Percentiles rank a stretch among this genome's conserved stretches.
phyloP scores from a whole-genome alignment of 2,888 invertebrate genomes.

The Rotaria magnacalcarata region DNA sequence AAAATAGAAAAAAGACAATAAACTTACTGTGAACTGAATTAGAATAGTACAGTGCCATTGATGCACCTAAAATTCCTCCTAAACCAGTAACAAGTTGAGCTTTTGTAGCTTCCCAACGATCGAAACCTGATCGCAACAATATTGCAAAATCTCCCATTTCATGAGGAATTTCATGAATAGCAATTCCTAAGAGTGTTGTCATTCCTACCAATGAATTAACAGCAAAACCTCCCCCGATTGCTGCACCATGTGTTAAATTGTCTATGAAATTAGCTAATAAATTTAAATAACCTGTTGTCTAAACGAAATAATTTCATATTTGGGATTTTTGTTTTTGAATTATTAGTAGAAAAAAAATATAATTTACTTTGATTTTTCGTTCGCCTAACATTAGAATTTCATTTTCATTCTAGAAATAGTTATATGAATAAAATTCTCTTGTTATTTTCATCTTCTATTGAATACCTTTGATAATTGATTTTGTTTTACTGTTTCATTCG shows the following conservation, averaged over 20 bases:
- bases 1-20: not conserved
- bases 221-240: slow-evolving; percentile 92
- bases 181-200: slow-evolving; percentile 86
- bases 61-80: slow-evolving; percentile 28
- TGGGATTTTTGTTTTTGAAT: too few relatives aligned
- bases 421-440: not conserved
- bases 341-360: too few relatives aligned
- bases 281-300: slow-evolving; percentile 82
- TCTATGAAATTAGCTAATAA: slow-evolving; percentile 91
- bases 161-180: slow-evolving; percentile 92
- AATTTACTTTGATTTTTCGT: not conserved
- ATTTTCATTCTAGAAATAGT: not conserved
- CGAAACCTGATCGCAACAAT: slow-evolving; percentile 77
- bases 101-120: slow-evolving; percentile 85
- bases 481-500: not conserved
- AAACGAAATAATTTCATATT: not conserved
- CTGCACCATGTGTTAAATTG: slow-evolving; percentile 95
- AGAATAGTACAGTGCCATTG: slow-evolving; percentile 38
- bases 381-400: not conserved
- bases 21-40: slow-evolving; percentile 31
- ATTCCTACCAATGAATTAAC: slow-evolving; percentile 79
- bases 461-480: too few relatives aligned
- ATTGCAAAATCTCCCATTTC: slow-evolving; percentile 99
- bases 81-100: slow-evolving; percentile 67
- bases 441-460: not conserved